These are phyloP conservation scores for Diuraphis noxia DNA, from an alignment of 1,140 invertebrate species.

Conservation along the genomic window DNA sequence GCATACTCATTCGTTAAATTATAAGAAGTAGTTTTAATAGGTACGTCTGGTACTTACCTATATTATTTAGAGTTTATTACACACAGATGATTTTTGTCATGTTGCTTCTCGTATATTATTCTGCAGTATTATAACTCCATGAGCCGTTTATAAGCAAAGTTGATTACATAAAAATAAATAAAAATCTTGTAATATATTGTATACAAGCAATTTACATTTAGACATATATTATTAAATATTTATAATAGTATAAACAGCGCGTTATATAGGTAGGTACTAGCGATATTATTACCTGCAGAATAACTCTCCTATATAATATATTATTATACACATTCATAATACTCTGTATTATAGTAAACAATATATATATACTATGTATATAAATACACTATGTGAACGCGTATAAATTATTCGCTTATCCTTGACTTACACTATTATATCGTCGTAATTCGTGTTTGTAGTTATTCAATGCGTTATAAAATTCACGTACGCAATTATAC, in stretches of 20 bases:
- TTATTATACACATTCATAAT: background rate
- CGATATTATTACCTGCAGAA: background rate
- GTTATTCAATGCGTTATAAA: background rate
- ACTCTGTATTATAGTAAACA: background rate
- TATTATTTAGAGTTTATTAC: background rate
- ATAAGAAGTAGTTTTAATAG: too few species aligned
- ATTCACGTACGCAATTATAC: conserved; percentile 5
- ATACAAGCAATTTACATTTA: background rate
- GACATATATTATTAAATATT: background rate
- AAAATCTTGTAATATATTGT: background rate
- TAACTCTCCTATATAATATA: background rate
- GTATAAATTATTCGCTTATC: conserved; percentile 11
- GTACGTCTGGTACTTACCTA: too few species aligned
- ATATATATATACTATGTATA: background rate
- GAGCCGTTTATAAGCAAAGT: background rate
- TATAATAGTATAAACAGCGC: background rate
- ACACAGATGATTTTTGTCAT: background rate
- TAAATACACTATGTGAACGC: background rate
- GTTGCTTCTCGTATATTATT: background rate
- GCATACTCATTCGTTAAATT: background rate
- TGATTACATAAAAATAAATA: background rate
- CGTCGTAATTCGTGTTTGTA: conserved; percentile 3
- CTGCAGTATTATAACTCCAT: background rate
- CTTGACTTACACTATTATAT: conserved; percentile 15
- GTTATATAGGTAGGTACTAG: too few species aligned